A percentile compares a stretch with the other conserved stretches of the same genome.
Evolutionary conservation across 2,888 invertebrate genomes (phyloP).

Genomic region (Coleophora deauratella): DNA sequence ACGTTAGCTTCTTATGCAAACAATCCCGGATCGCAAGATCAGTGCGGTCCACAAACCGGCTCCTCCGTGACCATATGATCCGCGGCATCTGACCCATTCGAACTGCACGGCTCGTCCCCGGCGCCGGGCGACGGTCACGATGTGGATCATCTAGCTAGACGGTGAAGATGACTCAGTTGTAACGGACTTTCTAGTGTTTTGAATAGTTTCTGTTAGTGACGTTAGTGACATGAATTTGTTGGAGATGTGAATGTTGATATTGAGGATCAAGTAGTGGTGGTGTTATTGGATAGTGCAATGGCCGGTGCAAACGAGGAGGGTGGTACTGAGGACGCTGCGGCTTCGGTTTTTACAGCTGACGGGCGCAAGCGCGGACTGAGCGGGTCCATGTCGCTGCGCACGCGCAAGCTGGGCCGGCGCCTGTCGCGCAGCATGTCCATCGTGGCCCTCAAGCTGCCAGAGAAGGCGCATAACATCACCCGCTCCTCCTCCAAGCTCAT

Average conservation of each 20-base stretch:
- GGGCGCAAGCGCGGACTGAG: constrained; percentile 55
- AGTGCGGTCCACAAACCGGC: constrained; percentile 41
- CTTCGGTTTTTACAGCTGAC: constrained; percentile 11
- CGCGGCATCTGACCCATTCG: constrained; percentile 26
- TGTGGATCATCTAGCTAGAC: constrained; percentile 41
- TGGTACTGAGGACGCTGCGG: constrained; percentile 39
- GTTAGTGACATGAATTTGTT: constrained; percentile 41
- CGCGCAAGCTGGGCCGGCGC: constrained; percentile 66
- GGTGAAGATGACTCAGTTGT: constrained; percentile 49
- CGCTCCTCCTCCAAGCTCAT: constrained; percentile 75
- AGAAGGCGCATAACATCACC: constrained; percentile 76
- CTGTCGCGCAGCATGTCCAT: constrained; percentile 73
- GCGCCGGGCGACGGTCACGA: constrained; percentile 44
- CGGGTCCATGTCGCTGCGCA: constrained; percentile 65
- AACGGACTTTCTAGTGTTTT: constrained; percentile 41
- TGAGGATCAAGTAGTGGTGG: constrained; percentile 25
- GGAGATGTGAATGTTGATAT: constrained; percentile 60
- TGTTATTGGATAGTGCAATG: constrained; percentile 52
- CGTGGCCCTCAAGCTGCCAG: constrained; percentile 69
- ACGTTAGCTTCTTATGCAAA: constrained; percentile 16
- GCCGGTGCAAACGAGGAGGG: constrained; percentile 60
- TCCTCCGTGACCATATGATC: constrained; percentile 58
- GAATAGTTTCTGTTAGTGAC: too few species aligned
- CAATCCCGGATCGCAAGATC: constrained; percentile 23
- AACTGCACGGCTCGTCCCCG: constrained; percentile 40